A percentile compares a stretch with the other conserved stretches of the same genome.
Evolutionary conservation across 2,113 vertebrate species (phyloP).

Genomic region (Centropus unirufus): DNA sequence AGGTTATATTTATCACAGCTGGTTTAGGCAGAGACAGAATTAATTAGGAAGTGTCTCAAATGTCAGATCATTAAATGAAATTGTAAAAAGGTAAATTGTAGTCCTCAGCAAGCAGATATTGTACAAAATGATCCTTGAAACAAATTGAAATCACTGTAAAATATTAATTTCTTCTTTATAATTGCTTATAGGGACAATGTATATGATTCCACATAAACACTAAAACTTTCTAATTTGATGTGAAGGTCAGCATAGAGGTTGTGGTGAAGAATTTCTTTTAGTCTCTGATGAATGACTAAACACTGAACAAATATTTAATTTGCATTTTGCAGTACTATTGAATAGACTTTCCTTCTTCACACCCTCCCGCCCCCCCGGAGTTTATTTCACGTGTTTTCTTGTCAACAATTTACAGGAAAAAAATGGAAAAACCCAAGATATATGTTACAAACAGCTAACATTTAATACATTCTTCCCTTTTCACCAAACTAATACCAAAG

Average conservation of each 20-base stretch:
- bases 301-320: slow-evolving; percentile 45
- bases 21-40: slow-evolving; percentile 50
- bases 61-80: slow-evolving; percentile 64
- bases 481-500: background rate
- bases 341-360: slow-evolving; percentile 19
- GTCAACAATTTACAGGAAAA: background rate
- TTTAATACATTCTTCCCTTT: background rate
- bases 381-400: slow-evolving; percentile 4
- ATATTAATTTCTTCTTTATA: slow-evolving; percentile 32
- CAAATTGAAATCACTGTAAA: background rate
- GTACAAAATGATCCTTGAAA: slow-evolving; percentile 35
- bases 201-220: slow-evolving; percentile 12
- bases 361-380: background rate
- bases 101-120: slow-evolving; percentile 34
- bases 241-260: slow-evolving; percentile 22
- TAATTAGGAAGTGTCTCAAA: slow-evolving; percentile 63
- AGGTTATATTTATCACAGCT: slow-evolving; percentile 55
- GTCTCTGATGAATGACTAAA: slow-evolving; percentile 7
- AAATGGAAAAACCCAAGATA: background rate
- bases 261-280: background rate
- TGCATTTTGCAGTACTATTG: slow-evolving; percentile 41
- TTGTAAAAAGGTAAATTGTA: slow-evolving; percentile 62
- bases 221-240: slow-evolving; percentile 37
- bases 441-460: background rate
- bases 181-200: slow-evolving; percentile 1